A percentile compares a stretch with the other conserved stretches of the same genome.
Conservation (phyloP, 2,797 vertebrate species). For the Sphenodon punctatus region DNA sequence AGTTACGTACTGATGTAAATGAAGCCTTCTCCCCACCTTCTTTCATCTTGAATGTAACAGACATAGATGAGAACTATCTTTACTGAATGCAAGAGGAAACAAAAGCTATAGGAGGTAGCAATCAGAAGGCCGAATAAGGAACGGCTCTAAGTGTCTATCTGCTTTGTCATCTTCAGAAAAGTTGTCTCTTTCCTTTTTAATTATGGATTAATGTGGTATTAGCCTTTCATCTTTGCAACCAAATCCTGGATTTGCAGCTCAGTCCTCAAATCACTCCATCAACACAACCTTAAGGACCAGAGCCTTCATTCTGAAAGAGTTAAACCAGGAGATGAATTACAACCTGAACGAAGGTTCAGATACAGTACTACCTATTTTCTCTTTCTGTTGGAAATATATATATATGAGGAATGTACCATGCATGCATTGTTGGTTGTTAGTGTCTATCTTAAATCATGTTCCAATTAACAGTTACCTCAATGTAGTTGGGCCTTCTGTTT, state of each 20-base stretch:
- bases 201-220: slow-evolving; percentile 15
- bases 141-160: too few relatives aligned
- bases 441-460: too few relatives aligned
- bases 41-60: not conserved
- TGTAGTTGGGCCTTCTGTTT: too few relatives aligned
- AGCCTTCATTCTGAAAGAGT: slow-evolving; percentile 26
- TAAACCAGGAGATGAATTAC: not conserved
- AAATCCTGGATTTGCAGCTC: too few relatives aligned
- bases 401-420: too few relatives aligned
- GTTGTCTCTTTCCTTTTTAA: slow-evolving; percentile 21
- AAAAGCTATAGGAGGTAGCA: not conserved
- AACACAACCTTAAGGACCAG: too few relatives aligned
- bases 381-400: too few relatives aligned
- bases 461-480: too few relatives aligned
- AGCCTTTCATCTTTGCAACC: slow-evolving; percentile 20
- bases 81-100: not conserved
- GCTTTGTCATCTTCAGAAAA: not conserved
- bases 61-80: not conserved
- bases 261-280: too few relatives aligned
- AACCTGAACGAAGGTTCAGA: not conserved
- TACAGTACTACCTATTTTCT: not conserved
- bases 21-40: not conserved
- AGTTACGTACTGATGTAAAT: too few relatives aligned
- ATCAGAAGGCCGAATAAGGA: not conserved
- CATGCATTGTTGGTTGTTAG: too few relatives aligned